Percentiles rank a stretch among this genome's conserved stretches.
phyloP scores from a whole-genome alignment of 2,888 invertebrate genomes.

The Apodemia hepburni region DNA sequence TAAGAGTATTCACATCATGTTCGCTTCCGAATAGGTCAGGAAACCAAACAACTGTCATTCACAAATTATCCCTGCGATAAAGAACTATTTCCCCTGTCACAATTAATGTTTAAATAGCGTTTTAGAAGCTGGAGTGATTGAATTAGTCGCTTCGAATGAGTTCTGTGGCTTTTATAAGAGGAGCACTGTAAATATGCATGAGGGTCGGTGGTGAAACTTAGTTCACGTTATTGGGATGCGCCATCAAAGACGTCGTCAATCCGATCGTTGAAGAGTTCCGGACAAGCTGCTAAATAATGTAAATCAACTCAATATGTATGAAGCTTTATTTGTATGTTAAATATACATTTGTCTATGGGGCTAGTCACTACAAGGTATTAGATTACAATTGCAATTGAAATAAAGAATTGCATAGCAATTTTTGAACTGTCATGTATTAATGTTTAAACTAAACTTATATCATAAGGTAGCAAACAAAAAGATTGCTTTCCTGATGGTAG shows the following conservation, averaged over 20 bases:
- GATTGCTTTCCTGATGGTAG: no score
- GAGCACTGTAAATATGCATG: constrained; percentile 62
- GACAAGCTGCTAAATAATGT: constrained; percentile 72
- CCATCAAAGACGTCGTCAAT: constrained; percentile 65
- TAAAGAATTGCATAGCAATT: no score
- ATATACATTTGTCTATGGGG: no score
- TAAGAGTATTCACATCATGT: no score
- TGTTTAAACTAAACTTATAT: no score
- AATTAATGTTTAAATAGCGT: constrained; percentile 31
- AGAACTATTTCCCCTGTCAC: background rate
- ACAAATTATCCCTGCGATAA: background rate
- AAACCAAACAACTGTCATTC: no score
- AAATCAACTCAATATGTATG: constrained; percentile 57
- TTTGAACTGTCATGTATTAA: no score
- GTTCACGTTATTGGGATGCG: constrained; percentile 64
- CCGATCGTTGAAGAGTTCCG: constrained; percentile 62
- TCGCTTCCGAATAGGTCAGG: no score
- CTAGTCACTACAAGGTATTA: no score
- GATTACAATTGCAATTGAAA: no score
- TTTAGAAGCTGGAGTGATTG: constrained; percentile 30
- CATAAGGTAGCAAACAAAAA: no score
- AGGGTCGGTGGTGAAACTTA: constrained; percentile 51
- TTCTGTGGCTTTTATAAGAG: constrained; percentile 42
- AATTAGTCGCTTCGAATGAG: constrained; percentile 50
- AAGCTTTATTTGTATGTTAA: background rate